Percentiles rank a stretch among this genome's conserved stretches.
phyloP scores from a whole-genome alignment of 2,888 invertebrate genomes.

The Hermaeophaga mercurialis region DNA sequence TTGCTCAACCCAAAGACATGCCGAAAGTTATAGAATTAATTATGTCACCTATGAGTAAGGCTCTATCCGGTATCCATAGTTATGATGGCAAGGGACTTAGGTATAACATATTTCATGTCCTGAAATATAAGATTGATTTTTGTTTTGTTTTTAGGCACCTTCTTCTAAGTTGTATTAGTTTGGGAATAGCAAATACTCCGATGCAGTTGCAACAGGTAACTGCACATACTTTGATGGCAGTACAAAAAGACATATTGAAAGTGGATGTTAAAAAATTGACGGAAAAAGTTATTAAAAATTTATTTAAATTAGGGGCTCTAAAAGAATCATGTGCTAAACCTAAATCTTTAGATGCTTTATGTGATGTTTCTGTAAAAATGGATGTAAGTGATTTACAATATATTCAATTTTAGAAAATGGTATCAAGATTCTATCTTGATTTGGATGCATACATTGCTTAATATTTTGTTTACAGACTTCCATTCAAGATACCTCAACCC shows the following conservation, averaged over 20 bases:
- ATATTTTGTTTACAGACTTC: constrained; percentile 28
- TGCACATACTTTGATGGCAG: constrained; percentile 66
- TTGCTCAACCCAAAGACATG: constrained; percentile 69
- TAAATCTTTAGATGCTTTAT: constrained; percentile 26
- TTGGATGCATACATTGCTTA: background rate
- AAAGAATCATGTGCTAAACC: constrained; percentile 42
- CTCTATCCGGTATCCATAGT: constrained; percentile 64
- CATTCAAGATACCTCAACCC: constrained; percentile 1
- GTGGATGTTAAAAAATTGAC: constrained; percentile 57
- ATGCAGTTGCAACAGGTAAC: constrained; percentile 62
- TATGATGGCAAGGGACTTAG: constrained; percentile 62
- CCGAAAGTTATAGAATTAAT: constrained; percentile 63
- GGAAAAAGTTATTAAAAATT: constrained; percentile 56
- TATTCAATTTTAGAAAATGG: background rate
- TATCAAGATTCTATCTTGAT: too few species aligned
- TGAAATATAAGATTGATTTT: background rate
- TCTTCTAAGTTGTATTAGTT: constrained; percentile 71
- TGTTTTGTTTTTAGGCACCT: constrained; percentile 57
- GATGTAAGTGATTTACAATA: constrained; percentile 35
- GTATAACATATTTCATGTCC: constrained; percentile 32
- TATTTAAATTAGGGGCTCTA: constrained; percentile 59
- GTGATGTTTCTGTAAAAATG: constrained; percentile 48
- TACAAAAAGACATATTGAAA: constrained; percentile 61
- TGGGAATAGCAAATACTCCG: constrained; percentile 66
- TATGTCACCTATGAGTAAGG: constrained; percentile 71